Evolutionary conservation across 2,888 invertebrate species (phyloP).

Genomic region (Chydorus sphaericus): DNA sequence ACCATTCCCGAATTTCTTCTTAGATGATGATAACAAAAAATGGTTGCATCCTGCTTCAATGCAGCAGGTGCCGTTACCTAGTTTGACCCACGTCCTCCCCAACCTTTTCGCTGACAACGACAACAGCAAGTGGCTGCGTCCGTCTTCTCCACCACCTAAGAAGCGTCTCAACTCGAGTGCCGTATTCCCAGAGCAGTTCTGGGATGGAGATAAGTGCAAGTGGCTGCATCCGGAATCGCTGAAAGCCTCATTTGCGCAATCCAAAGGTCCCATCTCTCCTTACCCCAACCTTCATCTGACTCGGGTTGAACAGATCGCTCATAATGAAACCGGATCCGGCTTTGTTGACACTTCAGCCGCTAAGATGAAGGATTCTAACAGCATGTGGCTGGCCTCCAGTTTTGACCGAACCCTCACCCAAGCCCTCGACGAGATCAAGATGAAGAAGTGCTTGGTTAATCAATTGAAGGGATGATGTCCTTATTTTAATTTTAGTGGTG

Average conservation of each 20-base stretch:
- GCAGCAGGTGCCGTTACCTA: background rate
- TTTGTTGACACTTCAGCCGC: background rate
- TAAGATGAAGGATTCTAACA: background rate
- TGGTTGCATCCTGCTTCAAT: background rate
- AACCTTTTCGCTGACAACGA: background rate
- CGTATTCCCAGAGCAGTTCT: background rate
- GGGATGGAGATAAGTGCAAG: background rate
- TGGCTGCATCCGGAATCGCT: background rate
- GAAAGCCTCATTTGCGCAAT: background rate
- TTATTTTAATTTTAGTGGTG: too few relatives aligned
- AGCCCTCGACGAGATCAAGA: conserved; percentile 1
- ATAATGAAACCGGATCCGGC: background rate
- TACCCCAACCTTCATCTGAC: too few relatives aligned
- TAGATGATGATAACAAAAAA: background rate
- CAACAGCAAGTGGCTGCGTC: background rate
- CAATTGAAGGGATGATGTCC: too few relatives aligned
- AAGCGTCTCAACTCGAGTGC: background rate
- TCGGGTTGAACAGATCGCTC: too few relatives aligned
- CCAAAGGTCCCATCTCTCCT: background rate
- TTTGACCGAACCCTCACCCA: background rate
- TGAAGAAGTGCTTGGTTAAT: too few relatives aligned
- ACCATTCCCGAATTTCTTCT: too few relatives aligned
- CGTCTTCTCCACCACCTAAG: background rate
- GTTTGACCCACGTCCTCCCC: background rate
- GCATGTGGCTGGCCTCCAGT: background rate